phyloP scores from a whole-genome alignment of 2,797 vertebrate species.

The Meda fulgida region DNA sequence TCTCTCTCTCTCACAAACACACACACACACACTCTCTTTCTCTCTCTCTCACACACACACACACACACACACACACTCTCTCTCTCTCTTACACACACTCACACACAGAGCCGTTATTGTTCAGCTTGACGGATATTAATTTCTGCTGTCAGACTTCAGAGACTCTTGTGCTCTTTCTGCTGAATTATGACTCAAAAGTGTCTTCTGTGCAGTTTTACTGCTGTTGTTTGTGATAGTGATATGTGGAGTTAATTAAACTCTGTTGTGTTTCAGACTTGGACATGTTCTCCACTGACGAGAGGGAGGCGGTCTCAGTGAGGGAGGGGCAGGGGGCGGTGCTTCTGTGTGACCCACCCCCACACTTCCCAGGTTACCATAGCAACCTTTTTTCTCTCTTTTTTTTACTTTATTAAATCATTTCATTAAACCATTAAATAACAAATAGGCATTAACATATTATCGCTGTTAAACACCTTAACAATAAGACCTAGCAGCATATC shows the following conservation, averaged over 20 bases:
- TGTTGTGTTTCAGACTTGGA: slow-evolving; percentile 83
- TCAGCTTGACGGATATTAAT: slow-evolving; percentile 33
- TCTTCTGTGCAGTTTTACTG: slow-evolving; percentile 34
- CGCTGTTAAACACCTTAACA: no score
- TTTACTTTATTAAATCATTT: no score
- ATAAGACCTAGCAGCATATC: no score
- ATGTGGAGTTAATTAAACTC: slow-evolving; percentile 4
- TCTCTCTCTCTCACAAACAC: neutral
- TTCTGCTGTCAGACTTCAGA: slow-evolving; percentile 43
- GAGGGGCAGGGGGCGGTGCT: slow-evolving; percentile 94
- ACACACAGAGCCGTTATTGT: neutral
- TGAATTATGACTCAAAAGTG: slow-evolving; percentile 22
- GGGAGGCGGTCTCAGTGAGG: slow-evolving; percentile 86
- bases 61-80: neutral
- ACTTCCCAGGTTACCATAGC: slow-evolving; percentile 87
- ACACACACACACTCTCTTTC: neutral
- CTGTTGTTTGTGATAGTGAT: slow-evolving; percentile 9
- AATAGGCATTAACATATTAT: no score
- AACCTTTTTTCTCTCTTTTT: neutral
- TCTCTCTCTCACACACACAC: neutral
- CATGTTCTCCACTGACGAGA: slow-evolving; percentile 92
- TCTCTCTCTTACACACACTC: neutral
- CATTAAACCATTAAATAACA: no score
- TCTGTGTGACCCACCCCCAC: slow-evolving; percentile 91
- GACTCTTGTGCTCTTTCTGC: slow-evolving; percentile 35